Base-by-base conservation (phyloP, 2,888 invertebrate genomes). In the Lapara coniferarum region DNA sequence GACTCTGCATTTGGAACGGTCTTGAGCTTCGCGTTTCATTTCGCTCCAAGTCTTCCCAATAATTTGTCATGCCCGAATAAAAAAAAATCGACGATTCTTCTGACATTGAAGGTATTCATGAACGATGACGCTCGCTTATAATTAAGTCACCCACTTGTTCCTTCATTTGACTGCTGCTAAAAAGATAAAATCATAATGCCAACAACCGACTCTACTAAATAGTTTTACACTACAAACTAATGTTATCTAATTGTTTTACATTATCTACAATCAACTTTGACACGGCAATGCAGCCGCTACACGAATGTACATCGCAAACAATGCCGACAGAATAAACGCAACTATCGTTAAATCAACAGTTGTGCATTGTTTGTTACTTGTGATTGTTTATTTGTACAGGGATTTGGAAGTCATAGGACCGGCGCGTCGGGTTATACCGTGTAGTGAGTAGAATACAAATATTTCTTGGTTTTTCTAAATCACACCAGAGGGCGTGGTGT, bases 311-410 rank as follows among this genome's bases (percentile, higher is more conserved):
- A 46, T 12, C 13, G 13, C 63, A 63, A 63, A 63, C 63, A 63
- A 19, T 49, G 49, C 46, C 63, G 49, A 19, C 63, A 63, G 49
- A 63, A 63, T 49, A 63, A 63, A 63, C 19, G 63, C 49, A 7
- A 63, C 49, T 19, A 63, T 63, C 63, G 19, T 7, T 19, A 10
- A 19, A 46, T 49, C 19, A 63, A 63, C 49, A 63, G 19, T 49
- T 12, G 19, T 49, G 46, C 63, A 63, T 63, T 63, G 57, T 57
- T 57, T 57, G 30, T 13, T 8, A 37, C 30, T 25, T 37, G 57
- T 25, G 5, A 56, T 57, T 57, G 49, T 46, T 63, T 63, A 46
- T 63, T 63, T 49, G 46, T 25, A 5, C n/a, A n/a, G 2, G 46
- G 16, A 46, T 49, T 63, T 49, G 10, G 44, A 10, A 46, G 58